Conservation (phyloP, 2,797 vertebrate genomes). For the Micropoecilia bifurca region DNA sequence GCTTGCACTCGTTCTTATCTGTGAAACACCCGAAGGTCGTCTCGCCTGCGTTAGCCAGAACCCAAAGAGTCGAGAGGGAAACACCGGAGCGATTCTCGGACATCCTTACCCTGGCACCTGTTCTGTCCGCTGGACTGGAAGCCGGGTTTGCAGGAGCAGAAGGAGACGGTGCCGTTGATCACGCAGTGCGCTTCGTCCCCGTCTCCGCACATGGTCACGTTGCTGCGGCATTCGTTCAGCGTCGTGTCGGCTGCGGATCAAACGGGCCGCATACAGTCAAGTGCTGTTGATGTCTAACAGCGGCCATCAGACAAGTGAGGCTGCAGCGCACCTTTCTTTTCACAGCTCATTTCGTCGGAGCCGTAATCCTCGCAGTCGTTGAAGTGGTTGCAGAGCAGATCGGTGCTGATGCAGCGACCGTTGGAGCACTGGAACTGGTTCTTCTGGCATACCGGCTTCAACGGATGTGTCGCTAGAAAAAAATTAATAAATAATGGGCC, state of each 20-base stretch:
- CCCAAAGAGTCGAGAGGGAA: not conserved
- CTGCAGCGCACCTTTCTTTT: conserved; percentile 82
- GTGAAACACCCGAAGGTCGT: conserved; percentile 31
- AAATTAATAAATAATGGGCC: not conserved
- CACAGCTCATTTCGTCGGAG: conserved; percentile 87
- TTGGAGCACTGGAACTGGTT: conserved; percentile 88
- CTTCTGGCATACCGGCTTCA: conserved; percentile 83
- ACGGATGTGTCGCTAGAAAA: conserved; percentile 66
- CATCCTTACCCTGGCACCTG: conserved; percentile 87
- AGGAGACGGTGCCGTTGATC: conserved; percentile 81
- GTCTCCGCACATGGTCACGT: conserved; percentile 87
- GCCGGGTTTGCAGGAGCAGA: conserved; percentile 91
- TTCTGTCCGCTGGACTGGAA: conserved; percentile 88
- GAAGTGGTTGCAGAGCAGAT: conserved; percentile 91
- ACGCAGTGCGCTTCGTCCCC: conserved; percentile 91
- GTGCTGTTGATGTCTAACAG: not conserved
- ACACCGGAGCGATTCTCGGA: not conserved
- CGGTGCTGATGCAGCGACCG: conserved; percentile 87
- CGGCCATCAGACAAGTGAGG: not conserved
- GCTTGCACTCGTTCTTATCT: conserved; percentile 93
- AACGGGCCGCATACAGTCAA: not conserved
- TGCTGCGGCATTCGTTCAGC: conserved; percentile 86
- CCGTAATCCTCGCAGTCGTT: conserved; percentile 95
- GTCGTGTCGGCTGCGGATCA: conserved; percentile 76
- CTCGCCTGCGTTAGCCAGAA: not conserved